Base-by-base conservation (phyloP, 2,888 invertebrate genomes). In the Erebia epiphron region DNA sequence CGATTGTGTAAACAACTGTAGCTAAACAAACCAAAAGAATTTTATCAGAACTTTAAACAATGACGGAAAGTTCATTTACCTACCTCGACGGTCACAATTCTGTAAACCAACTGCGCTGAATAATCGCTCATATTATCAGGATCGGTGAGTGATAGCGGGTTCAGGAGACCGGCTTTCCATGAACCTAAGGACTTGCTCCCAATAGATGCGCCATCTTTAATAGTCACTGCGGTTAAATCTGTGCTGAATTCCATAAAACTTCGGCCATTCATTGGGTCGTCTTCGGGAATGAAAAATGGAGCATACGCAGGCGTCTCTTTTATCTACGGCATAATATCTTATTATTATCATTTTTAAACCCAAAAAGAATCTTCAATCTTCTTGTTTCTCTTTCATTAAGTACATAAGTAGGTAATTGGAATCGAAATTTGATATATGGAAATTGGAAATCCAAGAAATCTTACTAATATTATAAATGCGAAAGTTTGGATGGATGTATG, bases 1-100 rank as follows among this genome's bases (percentile, higher is more conserved):
- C 58, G n/a, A 76, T 80, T 88, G 83, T 90, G 88, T 87, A 81
- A 78, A 82, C 91, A 91, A 86, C 80, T 83, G 87, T 82, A 79
- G 80, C 82, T 83, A 84, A 80, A 83, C 78, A 85, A 85, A 86
- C 82, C 43, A 63, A 49, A 54, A 57, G 18, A 66, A 11, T 72
- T 71, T 74, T 74, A 74, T 74, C 74, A 70, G 57, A 67, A 67
- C 67, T 79, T 72, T 57, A 60, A 75, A 75, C 69, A 73, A 73
- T 68, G 46, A 16, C 57, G 50, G 50, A 4, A 13, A 74, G 88
- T 87, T 91, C 89, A 82, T 90, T 89, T 82, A 93, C 94, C 92
- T 90, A 98, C 98, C 94, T 96, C 94, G 41, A 98, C 96, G 0
- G 98, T 97, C 64, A 97, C 97, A 67, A 98, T 95, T 77, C 97